Percentiles rank a stretch among this genome's conserved stretches.
phyloP scores from a whole-genome alignment of 2,113 vertebrate genomes.

The Scartelaos histophorus region DNA sequence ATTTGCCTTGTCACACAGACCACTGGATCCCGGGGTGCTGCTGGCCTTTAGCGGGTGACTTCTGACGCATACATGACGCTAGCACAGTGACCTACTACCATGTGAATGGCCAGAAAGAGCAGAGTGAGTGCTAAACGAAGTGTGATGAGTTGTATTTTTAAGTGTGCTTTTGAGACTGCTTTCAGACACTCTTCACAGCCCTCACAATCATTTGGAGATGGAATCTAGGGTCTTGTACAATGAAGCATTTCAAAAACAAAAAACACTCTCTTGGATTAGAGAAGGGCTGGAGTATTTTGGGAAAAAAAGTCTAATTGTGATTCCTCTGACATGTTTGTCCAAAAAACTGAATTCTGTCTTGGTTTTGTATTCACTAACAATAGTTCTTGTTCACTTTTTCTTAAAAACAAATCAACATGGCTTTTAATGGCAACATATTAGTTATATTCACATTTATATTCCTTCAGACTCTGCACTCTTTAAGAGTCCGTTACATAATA shows the following conservation, averaged over 20 bases:
- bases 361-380: too few relatives aligned
- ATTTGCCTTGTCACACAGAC: neutral
- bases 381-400: too few relatives aligned
- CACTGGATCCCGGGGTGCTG: neutral
- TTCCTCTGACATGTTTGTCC: too few relatives aligned
- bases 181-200: neutral
- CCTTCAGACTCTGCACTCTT: too few relatives aligned
- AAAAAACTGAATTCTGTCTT: too few relatives aligned
- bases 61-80: slow-evolving; percentile 30
- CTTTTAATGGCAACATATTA: too few relatives aligned
- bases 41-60: slow-evolving; percentile 15
- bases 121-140: neutral
- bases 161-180: slow-evolving; percentile 5
- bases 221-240: too few relatives aligned
- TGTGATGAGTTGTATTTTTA: neutral
- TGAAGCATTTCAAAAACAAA: neutral
- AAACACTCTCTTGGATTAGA: neutral
- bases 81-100: slow-evolving; percentile 8
- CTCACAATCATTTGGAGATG: neutral
- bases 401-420: too few relatives aligned
- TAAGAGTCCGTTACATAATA: too few relatives aligned
- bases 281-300: too few relatives aligned
- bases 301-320: too few relatives aligned
- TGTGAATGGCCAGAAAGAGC: neutral
- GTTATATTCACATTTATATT: too few relatives aligned